Percentiles rank a stretch among this genome's conserved stretches.
Evolutionary conservation across 2,113 vertebrate genomes (phyloP).

Genomic region (rat (Rattus norvegicus)): GRCr8 NC_086023.1:115064001-115064500

Average conservation of each 20-base stretch:
- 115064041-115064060: neutral
- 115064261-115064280: neutral
- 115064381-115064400: neutral
- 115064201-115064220: neutral
- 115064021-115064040: constrained; percentile 10
- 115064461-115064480: neutral
- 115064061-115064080: neutral
- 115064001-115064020: neutral
- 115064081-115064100: neutral
- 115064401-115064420: neutral
- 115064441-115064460: neutral
- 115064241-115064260: neutral
- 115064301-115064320: neutral
- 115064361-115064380: accelerated
- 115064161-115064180: neutral
- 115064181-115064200: neutral
- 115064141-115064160: neutral
- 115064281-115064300: neutral
- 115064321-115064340: neutral
- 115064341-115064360: neutral
- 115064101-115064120: neutral
- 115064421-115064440: neutral
- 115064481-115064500: neutral
- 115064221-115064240: neutral
- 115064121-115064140: neutral